These are phyloP conservation scores for Limosa lapponica DNA, from an alignment of 2,797 vertebrate species.

Conservation along the genomic window DNA sequence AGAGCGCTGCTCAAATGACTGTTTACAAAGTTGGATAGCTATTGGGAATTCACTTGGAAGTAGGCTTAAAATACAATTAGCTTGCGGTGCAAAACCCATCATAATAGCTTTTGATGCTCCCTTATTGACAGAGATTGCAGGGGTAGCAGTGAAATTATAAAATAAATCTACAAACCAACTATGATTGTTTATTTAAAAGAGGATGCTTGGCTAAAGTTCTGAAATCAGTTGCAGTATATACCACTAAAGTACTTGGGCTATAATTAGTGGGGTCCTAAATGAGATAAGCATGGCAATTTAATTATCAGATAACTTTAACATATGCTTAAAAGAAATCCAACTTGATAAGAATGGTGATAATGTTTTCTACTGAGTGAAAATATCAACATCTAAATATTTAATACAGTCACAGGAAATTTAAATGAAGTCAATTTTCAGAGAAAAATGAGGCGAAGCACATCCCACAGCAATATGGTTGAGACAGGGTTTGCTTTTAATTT, in stretches of 20 bases:
- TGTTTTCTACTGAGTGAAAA: conserved; percentile 51
- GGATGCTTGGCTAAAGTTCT: neutral
- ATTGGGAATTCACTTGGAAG: neutral
- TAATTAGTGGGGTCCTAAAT: conserved; percentile 28
- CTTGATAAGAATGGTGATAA: conserved; percentile 28
- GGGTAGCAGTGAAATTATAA: neutral
- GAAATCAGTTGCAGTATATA: neutral
- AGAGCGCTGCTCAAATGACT: neutral
- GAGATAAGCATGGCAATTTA: conserved; percentile 36
- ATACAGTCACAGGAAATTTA: conserved; percentile 37
- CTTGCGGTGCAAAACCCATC: neutral
- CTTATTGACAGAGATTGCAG: neutral
- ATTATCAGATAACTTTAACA: conserved; percentile 49
- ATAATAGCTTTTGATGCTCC: neutral
- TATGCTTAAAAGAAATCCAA: conserved; percentile 19
- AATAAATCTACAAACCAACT: neutral
- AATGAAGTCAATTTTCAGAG: conserved; percentile 41
- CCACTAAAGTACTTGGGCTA: neutral
- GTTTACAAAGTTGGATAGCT: conserved; percentile 3
- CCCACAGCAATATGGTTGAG: neutral
- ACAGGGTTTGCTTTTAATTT: conserved; percentile 55
- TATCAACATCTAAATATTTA: conserved; percentile 69
- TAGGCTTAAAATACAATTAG: conserved; percentile 35
- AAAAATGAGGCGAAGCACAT: neutral
- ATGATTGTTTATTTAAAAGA: neutral